Conservation (phyloP, 2,888 invertebrate genomes). For the Galeopsomyia nigrocyanea region DNA sequence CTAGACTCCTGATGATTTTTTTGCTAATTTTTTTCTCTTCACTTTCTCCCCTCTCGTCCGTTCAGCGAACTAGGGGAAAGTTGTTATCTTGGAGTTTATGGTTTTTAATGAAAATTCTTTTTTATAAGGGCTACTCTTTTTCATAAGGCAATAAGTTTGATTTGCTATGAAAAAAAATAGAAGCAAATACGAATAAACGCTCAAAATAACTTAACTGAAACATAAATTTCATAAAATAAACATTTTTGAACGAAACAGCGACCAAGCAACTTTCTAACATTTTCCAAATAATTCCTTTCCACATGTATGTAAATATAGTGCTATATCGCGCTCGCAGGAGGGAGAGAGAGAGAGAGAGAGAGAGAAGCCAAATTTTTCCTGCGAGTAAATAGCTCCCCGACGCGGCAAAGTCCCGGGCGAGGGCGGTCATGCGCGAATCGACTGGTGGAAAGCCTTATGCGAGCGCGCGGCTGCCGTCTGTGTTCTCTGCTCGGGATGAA, state of each 20-base stretch:
- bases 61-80: neutral
- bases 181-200: too few relatives aligned
- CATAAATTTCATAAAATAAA: too few relatives aligned
- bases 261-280: too few relatives aligned
- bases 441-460: constrained; percentile 51
- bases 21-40: neutral
- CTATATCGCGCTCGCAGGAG: neutral
- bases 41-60: neutral
- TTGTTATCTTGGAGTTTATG: constrained; percentile 1
- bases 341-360: neutral
- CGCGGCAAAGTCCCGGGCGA: constrained; percentile 39
- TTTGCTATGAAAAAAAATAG: too few relatives aligned
- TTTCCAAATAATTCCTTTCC: too few relatives aligned
- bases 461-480: constrained; percentile 49
- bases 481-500: constrained; percentile 50
- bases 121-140: too few relatives aligned
- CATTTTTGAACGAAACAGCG: too few relatives aligned
- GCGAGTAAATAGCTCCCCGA: constrained; percentile 36
- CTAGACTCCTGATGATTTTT: neutral
- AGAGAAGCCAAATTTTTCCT: constrained; percentile 1
- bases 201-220: too few relatives aligned
- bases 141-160: too few relatives aligned
- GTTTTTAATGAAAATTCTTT: constrained; percentile 15
- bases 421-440: constrained; percentile 56
- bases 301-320: neutral